phyloP scores from a whole-genome alignment of 2,797 vertebrate genomes.

The Hyperoplus lanceolatus region DNA sequence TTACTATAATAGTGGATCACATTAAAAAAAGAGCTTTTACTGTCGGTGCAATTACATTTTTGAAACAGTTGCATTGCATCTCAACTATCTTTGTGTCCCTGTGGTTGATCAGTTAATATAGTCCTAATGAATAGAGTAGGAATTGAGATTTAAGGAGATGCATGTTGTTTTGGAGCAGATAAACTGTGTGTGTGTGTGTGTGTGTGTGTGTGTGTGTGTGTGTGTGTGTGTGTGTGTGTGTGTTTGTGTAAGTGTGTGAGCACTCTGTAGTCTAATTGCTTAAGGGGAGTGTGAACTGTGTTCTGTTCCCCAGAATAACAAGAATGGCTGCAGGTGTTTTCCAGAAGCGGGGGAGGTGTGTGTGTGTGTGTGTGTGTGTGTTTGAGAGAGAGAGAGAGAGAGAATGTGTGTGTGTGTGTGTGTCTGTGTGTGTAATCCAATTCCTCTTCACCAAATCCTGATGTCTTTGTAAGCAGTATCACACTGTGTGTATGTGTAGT shows the following conservation, averaged over 20 bases:
- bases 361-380: constrained; percentile 16
- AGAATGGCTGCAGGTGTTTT: constrained; percentile 74
- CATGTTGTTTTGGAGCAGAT: constrained; percentile 28
- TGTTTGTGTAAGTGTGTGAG: constrained; percentile 12
- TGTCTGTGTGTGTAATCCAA: constrained; percentile 19
- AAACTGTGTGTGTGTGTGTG: constrained; percentile 10
- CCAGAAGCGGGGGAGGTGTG: constrained; percentile 44
- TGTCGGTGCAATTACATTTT: not conserved
- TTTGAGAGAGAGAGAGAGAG: not conserved
- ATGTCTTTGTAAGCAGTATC: constrained; percentile 53
- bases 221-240: constrained; percentile 23
- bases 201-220: constrained; percentile 19
- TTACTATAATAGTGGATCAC: not conserved
- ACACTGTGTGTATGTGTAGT: not conserved
- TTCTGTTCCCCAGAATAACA: constrained; percentile 65
- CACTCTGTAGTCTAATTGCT: constrained; percentile 57
- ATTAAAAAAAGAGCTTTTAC: not conserved
- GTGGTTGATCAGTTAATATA: constrained; percentile 3
- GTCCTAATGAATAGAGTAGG: constrained; percentile 27
- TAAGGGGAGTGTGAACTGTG: constrained; percentile 58
- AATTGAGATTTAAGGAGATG: not conserved
- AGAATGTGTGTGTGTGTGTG: constrained; percentile 12
- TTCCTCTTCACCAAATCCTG: constrained; percentile 36
- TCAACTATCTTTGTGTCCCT: not conserved
- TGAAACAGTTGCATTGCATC: not conserved